Evolutionary conservation across 1,140 invertebrate species (phyloP).

Genomic region (Rhopalosiphum padi): DNA sequence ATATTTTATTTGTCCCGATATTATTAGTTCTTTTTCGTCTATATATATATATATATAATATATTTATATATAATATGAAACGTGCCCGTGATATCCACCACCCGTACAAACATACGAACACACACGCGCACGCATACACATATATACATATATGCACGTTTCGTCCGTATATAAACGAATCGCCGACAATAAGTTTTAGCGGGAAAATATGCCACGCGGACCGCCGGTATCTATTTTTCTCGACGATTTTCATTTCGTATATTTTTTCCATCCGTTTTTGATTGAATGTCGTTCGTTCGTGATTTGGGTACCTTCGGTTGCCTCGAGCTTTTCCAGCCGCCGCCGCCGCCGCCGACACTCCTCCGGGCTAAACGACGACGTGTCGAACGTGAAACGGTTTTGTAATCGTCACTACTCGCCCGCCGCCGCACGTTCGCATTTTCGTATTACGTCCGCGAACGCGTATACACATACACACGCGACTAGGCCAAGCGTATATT

Average conservation of each 20-base stretch:
- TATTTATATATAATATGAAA: background rate
- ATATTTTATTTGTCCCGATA: slow-evolving; percentile 28
- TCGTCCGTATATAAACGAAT: slow-evolving; percentile 10
- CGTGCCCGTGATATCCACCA: background rate
- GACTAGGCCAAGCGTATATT: background rate
- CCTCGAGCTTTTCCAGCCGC: background rate
- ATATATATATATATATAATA: background rate
- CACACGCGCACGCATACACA: background rate
- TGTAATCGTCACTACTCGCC: background rate
- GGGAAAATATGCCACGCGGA: slow-evolving; percentile 31
- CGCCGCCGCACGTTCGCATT: background rate
- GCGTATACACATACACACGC: background rate
- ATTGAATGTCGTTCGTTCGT: slow-evolving; percentile 43
- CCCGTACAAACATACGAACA: background rate
- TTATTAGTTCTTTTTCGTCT: slow-evolving; percentile 38
- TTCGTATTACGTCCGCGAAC: background rate
- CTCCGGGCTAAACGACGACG: background rate
- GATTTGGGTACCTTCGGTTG: background rate
- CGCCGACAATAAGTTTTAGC: slow-evolving; percentile 35
- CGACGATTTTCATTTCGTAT: background rate
- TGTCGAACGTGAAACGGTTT: slow-evolving; percentile 45
- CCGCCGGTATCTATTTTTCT: background rate
- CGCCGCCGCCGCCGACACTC: background rate
- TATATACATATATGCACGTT: background rate
- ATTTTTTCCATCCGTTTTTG: background rate